Base-by-base conservation (phyloP, 2,113 vertebrate genomes). In the Larimichthys crocea region DNA sequence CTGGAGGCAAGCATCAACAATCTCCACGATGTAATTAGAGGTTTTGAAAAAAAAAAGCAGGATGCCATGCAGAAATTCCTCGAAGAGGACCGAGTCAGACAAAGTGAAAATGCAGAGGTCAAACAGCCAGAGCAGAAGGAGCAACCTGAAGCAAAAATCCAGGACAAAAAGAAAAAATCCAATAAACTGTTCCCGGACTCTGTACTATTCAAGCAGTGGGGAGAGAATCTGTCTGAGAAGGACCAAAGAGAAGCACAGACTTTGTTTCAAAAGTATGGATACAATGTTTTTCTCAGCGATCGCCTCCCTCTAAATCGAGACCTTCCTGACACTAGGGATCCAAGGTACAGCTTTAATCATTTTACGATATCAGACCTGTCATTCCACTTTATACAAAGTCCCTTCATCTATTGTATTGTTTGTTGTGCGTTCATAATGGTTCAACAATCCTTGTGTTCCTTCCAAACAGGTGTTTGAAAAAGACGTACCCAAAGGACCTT, bases 231-330 rank as follows among this genome's bases (percentile, higher is more conserved):
- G 40, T 90, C 93, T 0, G 90, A 93, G 59, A 76, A 86, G 0
- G 92, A 94, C n/a, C 93, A 95, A 55, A 87, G 4, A 62, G 87
- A 92, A 29, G 95, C 95, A 0, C 67, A 94, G 53, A 15, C 0
- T 35, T 70, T 92, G 59, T 95, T 91, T 79, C 9, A 86, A 61
- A 83, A 87, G 11, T 94, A 93, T 15, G 95, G 95, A 4, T 93
- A 95, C 78, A 95, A 95, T 1, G 91, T 88, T 19, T 95, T 92
- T 46, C 92, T 95, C 31, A 95, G 95, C 16, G 85, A 95, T 71
- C 84, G 80, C 15, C 87, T 94, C 11, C 91, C 95, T 35, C 29
- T 94, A 1, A 86, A 94, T 72, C 87, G 95, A 79, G 44, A 24
- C 44, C 84, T 95, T 48, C 90, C 86, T 19, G 92, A 95, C 2